Percentiles rank a stretch among this genome's conserved stretches.
These are phyloP conservation scores for Epizoanthus rinbou DNA, from an alignment of 92 coral and sea anemone genomes.

Conservation along the genomic window DNA sequence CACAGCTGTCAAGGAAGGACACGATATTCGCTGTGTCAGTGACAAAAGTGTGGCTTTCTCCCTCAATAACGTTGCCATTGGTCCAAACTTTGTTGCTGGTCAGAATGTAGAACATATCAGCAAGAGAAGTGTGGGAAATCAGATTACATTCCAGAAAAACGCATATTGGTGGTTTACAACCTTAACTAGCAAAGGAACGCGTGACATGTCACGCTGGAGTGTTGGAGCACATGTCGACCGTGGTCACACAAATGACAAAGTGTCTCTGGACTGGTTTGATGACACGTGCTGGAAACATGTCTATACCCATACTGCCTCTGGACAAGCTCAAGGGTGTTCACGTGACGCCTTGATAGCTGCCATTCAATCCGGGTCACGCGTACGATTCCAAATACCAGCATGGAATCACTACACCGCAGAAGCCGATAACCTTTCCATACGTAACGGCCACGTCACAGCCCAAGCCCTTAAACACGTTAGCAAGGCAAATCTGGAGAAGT, in stretches of 20 bases:
- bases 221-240: constrained; percentile 74
- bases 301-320: constrained; percentile 58
- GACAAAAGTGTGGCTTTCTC: constrained; percentile 45
- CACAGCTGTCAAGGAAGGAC: constrained; percentile 58
- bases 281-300: constrained; percentile 81
- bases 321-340: constrained; percentile 45
- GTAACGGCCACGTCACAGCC: constrained; percentile 85
- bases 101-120: constrained; percentile 78
- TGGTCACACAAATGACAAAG: constrained; percentile 76
- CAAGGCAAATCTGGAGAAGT: constrained; percentile 49
- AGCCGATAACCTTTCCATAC: constrained; percentile 77
- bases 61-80: constrained; percentile 63
- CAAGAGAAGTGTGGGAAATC: neutral
- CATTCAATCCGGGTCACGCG: constrained; percentile 73
- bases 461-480: constrained; percentile 79
- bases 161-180: constrained; percentile 81
- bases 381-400: constrained; percentile 71
- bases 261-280: constrained; percentile 79
- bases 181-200: constrained; percentile 71
- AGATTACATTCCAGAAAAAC: constrained; percentile 54
- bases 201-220: constrained; percentile 95
- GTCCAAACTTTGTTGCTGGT: constrained; percentile 1
- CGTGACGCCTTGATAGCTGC: constrained; percentile 54
- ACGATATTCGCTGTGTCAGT: constrained; percentile 75
- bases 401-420: constrained; percentile 68